These are phyloP conservation scores for Abscondita cerata DNA, from an alignment of 2,888 invertebrate genomes.

Conservation along the genomic window DNA sequence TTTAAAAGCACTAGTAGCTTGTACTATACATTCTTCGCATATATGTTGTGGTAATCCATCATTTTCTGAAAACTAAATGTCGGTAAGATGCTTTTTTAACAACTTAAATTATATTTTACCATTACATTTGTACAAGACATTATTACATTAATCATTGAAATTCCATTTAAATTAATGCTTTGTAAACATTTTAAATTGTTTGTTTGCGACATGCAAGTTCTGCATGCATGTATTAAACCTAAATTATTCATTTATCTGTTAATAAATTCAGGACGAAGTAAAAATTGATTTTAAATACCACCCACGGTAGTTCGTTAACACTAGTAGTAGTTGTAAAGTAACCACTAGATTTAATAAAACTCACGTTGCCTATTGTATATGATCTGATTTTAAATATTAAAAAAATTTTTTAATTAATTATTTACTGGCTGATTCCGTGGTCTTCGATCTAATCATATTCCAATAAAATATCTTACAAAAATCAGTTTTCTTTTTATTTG, in stretches of 20 bases:
- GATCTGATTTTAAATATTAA: no score
- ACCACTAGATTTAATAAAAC: no score
- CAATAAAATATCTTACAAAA: no score
- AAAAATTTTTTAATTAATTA: no score
- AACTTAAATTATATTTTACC: constrained; percentile 17
- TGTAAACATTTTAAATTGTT: constrained; percentile 30
- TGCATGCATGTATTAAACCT: constrained; percentile 28
- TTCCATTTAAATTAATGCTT: constrained; percentile 15
- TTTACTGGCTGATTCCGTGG: no score
- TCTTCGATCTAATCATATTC: no score
- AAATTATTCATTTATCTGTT: no score
- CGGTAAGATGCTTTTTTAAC: background rate
- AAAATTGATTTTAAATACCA: no score
- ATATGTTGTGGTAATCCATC: constrained; percentile 37
- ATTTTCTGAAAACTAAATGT: constrained; percentile 25
- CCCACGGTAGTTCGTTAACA: no score
- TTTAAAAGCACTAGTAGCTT: constrained; percentile 33
- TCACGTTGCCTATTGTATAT: no score
- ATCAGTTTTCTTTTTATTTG: no score
- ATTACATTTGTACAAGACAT: constrained; percentile 32
- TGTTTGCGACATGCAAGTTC: constrained; percentile 35
- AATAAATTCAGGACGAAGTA: background rate
- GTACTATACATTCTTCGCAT: constrained; percentile 33
- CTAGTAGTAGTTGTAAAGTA: no score
- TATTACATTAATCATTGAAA: constrained; percentile 33